Conservation (phyloP, 2,113 vertebrate genomes). For the Xyliphius kryptos region DNA sequence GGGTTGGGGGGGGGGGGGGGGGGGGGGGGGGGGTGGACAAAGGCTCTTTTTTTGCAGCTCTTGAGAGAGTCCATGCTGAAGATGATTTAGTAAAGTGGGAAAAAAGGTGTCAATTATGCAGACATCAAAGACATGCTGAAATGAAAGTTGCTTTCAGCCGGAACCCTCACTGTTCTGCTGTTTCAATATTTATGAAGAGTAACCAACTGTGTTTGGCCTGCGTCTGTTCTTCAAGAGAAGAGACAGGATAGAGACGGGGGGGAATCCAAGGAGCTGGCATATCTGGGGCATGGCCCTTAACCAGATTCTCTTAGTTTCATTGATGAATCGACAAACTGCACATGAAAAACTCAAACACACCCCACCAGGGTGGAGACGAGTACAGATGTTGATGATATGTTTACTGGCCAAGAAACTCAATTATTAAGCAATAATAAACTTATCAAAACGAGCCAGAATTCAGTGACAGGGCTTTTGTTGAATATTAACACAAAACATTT, state of each 20-base stretch:
- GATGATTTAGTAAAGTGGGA: slow-evolving; percentile 43
- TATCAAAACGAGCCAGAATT: no score
- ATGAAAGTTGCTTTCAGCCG: slow-evolving; percentile 49
- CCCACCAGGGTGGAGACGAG: no score
- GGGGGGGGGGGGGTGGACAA: slow-evolving; percentile 38
- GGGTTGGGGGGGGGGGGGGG: no score
- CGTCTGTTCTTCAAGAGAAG: slow-evolving; percentile 33
- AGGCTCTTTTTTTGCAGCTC: slow-evolving; percentile 46
- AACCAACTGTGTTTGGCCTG: slow-evolving; percentile 21
- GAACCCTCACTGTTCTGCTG: slow-evolving; percentile 44
- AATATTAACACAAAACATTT: no score
- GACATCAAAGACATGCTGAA: slow-evolving; percentile 50
- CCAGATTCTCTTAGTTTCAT: slow-evolving; percentile 8
- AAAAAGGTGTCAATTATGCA: slow-evolving; percentile 62
- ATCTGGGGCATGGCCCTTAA: slow-evolving; percentile 44
- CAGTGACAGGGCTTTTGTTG: no score
- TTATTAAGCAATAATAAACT: no score
- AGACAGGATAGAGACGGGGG: slow-evolving; percentile 48
- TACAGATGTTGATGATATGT: no score
- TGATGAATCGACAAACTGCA: slow-evolving; percentile 28
- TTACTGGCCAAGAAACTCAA: no score
- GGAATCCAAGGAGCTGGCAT: slow-evolving; percentile 42
- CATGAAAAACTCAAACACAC: background rate
- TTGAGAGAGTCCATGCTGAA: slow-evolving; percentile 51
- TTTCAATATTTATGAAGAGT: slow-evolving; percentile 59